Conservation (phyloP, 1,140 invertebrate genomes). For the Drosophila suzukii region DNA sequence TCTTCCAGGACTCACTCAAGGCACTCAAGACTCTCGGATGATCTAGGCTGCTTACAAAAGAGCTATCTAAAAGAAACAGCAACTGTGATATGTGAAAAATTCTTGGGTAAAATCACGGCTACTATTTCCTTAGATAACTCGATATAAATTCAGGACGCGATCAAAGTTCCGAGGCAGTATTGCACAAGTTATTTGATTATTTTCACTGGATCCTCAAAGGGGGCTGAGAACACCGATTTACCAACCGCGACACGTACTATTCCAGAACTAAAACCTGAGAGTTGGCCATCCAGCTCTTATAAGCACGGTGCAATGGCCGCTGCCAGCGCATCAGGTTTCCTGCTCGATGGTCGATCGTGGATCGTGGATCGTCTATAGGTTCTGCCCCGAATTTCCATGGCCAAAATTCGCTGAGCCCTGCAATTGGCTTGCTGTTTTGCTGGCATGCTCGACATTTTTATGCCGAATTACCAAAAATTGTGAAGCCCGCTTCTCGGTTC, state of each 20-base stretch:
- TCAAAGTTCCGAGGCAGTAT: conserved; percentile 15
- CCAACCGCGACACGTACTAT: conserved; percentile 37
- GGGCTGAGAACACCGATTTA: background rate
- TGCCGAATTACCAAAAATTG: conserved; percentile 74
- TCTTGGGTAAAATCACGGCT: conserved; percentile 81
- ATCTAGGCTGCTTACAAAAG: conserved; percentile 82
- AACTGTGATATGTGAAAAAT: conserved; percentile 83
- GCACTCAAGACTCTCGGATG: background rate
- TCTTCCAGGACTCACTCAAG: background rate
- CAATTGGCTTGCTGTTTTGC: conserved; percentile 51
- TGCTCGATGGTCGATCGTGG: conserved; percentile 37
- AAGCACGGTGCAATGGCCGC: conserved; percentile 70
- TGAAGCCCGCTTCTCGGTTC: conserved; percentile 21
- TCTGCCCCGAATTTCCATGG: conserved; percentile 38
- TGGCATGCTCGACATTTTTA: conserved; percentile 76
- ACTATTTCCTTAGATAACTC: conserved; percentile 85
- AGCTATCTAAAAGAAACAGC: conserved; percentile 85
- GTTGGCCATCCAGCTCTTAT: conserved; percentile 66
- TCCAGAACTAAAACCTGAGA: conserved; percentile 67
- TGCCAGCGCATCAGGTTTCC: conserved; percentile 78
- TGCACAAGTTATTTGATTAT: background rate
- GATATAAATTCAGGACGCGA: conserved; percentile 68
- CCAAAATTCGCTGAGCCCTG: conserved; percentile 64
- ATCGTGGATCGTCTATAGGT: conserved; percentile 37
- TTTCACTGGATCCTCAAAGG: background rate